Evolutionary conservation across 2,888 invertebrate species (phyloP).

Genomic region (Rotaria macrura): DNA sequence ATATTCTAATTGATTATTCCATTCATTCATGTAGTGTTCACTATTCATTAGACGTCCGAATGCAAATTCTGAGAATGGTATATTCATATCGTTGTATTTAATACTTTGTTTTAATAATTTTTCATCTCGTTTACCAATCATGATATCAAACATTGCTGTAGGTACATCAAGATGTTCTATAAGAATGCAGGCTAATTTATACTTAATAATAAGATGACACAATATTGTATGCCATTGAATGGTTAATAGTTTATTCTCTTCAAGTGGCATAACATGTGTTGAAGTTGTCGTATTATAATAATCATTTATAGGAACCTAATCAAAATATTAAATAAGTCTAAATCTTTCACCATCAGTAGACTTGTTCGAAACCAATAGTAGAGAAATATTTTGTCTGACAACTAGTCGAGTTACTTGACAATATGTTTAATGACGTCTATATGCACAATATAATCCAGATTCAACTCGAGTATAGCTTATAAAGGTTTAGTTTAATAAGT

Average conservation of each 20-base stretch:
- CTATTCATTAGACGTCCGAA: background rate
- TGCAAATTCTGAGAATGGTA: background rate
- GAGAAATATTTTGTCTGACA: too few relatives aligned
- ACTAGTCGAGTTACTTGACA: too few relatives aligned
- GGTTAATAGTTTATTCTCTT: background rate
- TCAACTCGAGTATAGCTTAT: too few relatives aligned
- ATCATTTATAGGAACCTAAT: background rate
- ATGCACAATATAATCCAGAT: too few relatives aligned
- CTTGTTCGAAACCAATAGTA: too few relatives aligned
- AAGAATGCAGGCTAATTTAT: background rate
- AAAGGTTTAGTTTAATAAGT: too few relatives aligned
- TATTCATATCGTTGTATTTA: background rate
- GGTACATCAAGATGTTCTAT: background rate
- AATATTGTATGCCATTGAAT: background rate
- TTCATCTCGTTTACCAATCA: background rate
- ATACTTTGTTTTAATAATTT: background rate
- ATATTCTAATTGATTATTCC: background rate
- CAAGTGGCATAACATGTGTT: background rate
- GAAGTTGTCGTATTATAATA: background rate
- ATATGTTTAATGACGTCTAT: too few relatives aligned
- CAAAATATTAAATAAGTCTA: too few relatives aligned
- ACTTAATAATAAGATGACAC: background rate
- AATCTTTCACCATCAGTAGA: too few relatives aligned
- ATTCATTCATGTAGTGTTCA: background rate
- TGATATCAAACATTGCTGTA: background rate